A percentile compares a stretch with the other conserved stretches of the same genome.
Evolutionary conservation across 2,113 vertebrate species (phyloP).

Genomic region (Mobula hypostoma): DNA sequence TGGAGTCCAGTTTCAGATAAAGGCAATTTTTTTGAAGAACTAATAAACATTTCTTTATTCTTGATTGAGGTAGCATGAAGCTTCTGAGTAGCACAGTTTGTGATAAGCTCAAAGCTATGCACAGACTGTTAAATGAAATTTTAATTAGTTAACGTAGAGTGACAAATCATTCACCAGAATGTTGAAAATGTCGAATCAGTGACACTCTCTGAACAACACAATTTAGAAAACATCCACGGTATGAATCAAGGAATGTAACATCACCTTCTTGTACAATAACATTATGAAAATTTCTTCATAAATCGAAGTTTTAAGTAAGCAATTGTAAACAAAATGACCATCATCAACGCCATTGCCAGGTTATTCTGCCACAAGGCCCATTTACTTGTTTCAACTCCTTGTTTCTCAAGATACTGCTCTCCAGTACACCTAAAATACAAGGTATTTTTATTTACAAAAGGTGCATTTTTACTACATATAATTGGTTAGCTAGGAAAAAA

Average conservation of each 20-base stretch:
- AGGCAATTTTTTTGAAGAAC: neutral
- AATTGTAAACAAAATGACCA: neutral
- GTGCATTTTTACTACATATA: neutral
- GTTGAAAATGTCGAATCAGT: neutral
- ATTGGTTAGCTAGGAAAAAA: too few species aligned
- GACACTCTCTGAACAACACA: neutral
- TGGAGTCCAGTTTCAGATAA: neutral
- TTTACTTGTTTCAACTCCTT: neutral
- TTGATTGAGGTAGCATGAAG: neutral
- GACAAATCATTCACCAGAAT: neutral
- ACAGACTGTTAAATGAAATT: neutral
- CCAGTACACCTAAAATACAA: conserved; percentile 1
- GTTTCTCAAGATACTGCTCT: neutral
- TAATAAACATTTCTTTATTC: neutral
- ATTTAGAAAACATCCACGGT: neutral
- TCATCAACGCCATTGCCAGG: neutral
- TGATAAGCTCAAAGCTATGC: neutral
- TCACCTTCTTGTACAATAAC: neutral
- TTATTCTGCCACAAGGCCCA: conserved; percentile 26
- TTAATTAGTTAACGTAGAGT: neutral
- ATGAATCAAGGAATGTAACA: neutral
- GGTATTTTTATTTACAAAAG: neutral
- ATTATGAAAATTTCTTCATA: conserved; percentile 26
- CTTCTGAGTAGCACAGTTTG: neutral
- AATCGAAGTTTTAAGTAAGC: neutral